phyloP scores from a whole-genome alignment of 2,797 vertebrate species.

The Trachurus trachurus region DNA sequence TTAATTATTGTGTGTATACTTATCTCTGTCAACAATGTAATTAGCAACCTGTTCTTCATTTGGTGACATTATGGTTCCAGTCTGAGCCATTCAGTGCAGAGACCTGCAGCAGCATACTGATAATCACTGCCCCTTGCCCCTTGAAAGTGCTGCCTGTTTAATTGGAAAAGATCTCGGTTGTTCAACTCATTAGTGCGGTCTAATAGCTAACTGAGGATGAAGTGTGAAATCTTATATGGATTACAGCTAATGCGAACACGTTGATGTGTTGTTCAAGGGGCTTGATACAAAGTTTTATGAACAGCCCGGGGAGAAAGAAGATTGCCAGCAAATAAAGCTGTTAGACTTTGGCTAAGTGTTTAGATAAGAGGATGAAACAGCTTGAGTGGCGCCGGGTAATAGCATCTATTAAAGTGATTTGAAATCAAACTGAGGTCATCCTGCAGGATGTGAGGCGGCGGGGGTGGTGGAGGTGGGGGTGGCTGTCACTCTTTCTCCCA shows the following conservation, averaged over 20 bases:
- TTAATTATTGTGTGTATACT: conserved; percentile 47
- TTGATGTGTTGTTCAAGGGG: conserved; percentile 39
- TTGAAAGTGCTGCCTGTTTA: conserved; percentile 57
- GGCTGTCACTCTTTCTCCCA: conserved; percentile 59
- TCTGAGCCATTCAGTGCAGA: conserved; percentile 50
- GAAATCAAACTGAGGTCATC: conserved; percentile 63
- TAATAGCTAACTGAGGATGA: conserved; percentile 36
- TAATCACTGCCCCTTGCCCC: conserved; percentile 52
- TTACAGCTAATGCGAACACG: conserved; percentile 43
- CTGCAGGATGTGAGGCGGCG: conserved; percentile 16
- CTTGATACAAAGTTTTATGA: conserved; percentile 38
- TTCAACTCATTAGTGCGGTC: conserved; percentile 55
- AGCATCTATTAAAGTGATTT: conserved; percentile 67
- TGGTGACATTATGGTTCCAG: conserved; percentile 53
- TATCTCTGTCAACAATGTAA: conserved; percentile 64
- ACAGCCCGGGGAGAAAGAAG: conserved; percentile 31
- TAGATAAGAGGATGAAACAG: conserved; percentile 70
- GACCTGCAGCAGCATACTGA: conserved; percentile 48
- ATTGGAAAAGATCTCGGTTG: conserved; percentile 56
- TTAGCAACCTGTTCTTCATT: conserved; percentile 63
- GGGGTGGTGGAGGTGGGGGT: background rate
- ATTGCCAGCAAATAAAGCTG: conserved; percentile 63
- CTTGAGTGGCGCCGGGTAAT: conserved; percentile 50
- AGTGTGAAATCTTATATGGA: conserved; percentile 49
- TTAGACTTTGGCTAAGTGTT: conserved; percentile 62